Base-by-base conservation (phyloP, 2,113 vertebrate species). In the Anolis carolinensis region DNA sequence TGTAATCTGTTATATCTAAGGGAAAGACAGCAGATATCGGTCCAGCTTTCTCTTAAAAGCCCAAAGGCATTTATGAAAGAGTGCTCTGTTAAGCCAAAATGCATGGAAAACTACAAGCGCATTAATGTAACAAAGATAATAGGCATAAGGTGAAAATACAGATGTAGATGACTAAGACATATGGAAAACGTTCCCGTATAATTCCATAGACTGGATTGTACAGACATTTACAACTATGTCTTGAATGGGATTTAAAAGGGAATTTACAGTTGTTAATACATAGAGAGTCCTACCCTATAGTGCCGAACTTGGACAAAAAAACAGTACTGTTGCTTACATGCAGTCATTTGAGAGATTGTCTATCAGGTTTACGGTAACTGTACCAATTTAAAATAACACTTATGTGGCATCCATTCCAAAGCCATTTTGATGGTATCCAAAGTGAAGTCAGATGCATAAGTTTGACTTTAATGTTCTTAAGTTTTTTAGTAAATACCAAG, bases 191-290 rank as follows among this genome's bases (percentile, higher is more conserved):
- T 72, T 55, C 81, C 79, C 44, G 67, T 30, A 81, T 81, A 6
- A 39, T 59, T 68, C 63, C 68, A 71, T n/a, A 71, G 52, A 32
- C 32, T 36, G 5, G 11, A 59, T 20, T 73, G 6, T 30, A 32
- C 68, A 59, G 81, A 73, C 70, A 59, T 82, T 82, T 82, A 72
- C 21, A 71, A 59, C 68, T 82, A 59, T 82, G 81, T 82, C 81
- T 82, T 55, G 68, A 82, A 48, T 36, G 27, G 50, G 59, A 80
- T 18, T 80, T 80, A 65, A 80, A 65, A 16, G 76, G 48, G 79
- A 32, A 20, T 34, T 30, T 48, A 55, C 14, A 14, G 52, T 71
- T 82, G 80, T 44, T 71, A 82, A 59, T n/a, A 62, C 70, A 73
- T 73, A 36, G 23, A 83, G 1, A 14, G 70, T 50, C 52, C 50